Percentiles rank a stretch among this genome's conserved stretches.
Conservation (phyloP, 2,888 invertebrate genomes). For the Athalia circularis region DNA sequence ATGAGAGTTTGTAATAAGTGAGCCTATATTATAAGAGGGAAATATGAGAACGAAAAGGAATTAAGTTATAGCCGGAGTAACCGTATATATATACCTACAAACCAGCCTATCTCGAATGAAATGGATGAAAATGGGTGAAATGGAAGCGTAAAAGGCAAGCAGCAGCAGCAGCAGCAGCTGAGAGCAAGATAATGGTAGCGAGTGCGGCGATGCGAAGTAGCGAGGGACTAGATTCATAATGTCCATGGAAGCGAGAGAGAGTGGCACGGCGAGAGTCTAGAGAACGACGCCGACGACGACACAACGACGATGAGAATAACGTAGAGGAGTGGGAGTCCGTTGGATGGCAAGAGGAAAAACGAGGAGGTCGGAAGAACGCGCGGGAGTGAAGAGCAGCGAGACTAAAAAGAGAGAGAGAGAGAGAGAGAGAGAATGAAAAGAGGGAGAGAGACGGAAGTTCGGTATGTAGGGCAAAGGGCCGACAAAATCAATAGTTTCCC, state of each 20-base stretch:
- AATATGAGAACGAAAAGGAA: slow-evolving; percentile 16
- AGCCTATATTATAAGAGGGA: slow-evolving; percentile 31
- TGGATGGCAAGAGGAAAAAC: background rate
- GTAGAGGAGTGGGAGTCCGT: background rate
- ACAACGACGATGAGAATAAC: background rate
- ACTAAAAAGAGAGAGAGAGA: background rate
- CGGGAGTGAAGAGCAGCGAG: slow-evolving; percentile 23
- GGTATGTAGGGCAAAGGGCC: slow-evolving; percentile 62
- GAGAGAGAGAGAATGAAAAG: slow-evolving; percentile 46
- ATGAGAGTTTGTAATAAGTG: background rate
- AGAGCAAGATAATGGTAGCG: slow-evolving; percentile 12
- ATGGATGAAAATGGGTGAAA: slow-evolving; percentile 31
- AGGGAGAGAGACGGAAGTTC: slow-evolving; percentile 55
- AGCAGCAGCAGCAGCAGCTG: too few relatives aligned
- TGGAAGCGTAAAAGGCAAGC: slow-evolving; percentile 29
- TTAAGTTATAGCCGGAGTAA: background rate
- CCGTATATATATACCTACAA: background rate
- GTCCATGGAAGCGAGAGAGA: slow-evolving; percentile 31
- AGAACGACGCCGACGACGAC: slow-evolving; percentile 6
- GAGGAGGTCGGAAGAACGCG: slow-evolving; percentile 19
- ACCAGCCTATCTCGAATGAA: slow-evolving; percentile 25
- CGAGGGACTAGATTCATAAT: slow-evolving; percentile 23
- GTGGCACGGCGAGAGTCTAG: slow-evolving; percentile 20
- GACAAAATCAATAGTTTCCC: slow-evolving; percentile 57
- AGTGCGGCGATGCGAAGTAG: background rate